Base-by-base conservation (phyloP, 92 coral and sea anemone species). In the Phenganax marumi region DNA sequence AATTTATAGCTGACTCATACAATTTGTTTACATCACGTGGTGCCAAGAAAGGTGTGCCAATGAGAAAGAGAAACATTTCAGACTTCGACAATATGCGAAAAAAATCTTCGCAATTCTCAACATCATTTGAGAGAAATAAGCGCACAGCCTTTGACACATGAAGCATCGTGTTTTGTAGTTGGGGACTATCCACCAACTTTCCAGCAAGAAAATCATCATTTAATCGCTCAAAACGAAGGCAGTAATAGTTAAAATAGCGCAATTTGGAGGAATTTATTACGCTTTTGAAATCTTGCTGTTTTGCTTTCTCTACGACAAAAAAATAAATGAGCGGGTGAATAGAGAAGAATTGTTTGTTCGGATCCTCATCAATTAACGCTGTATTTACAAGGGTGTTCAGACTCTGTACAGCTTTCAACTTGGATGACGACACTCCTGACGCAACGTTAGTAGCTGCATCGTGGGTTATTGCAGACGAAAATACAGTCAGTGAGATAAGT, bases 151-250 rank as follows among this genome's bases (percentile, higher is more conserved):
- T 13, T 43, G 18, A 48, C 13, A 60, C 26, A 86, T 57, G 85
- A 76, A 33, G 47, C 7, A 62, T 18, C 18, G 68, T 19, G 0
- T 62, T 26, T 62, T 19, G 11, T 33, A 62, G 68, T 62, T 62
- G 7, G 68, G 68, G 68, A 62, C 8, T 0, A 11, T 19, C 68
- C 47, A 51, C 43, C 8, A 85, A 80, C 48, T 80, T 55, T 0
- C 81, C 81, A 21, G 88, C 23, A 25, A 79, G 70, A 60, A 85
- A 85, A 50, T 85, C 73, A 10, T 79, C 76, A 25, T 85, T 80
- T 17, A 85, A 39, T 8, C 61, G 39, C 22, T 80, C 76, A 10
- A 80, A 80, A 7, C 1, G 8, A 18, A 23, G 3, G 11, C 80
- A 58, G 81, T 80, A 80, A 50, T 57, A 85, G 2, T 47, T 52